Base-by-base conservation (phyloP, 2,797 vertebrate genomes). In the Graptemys geographica region DNA sequence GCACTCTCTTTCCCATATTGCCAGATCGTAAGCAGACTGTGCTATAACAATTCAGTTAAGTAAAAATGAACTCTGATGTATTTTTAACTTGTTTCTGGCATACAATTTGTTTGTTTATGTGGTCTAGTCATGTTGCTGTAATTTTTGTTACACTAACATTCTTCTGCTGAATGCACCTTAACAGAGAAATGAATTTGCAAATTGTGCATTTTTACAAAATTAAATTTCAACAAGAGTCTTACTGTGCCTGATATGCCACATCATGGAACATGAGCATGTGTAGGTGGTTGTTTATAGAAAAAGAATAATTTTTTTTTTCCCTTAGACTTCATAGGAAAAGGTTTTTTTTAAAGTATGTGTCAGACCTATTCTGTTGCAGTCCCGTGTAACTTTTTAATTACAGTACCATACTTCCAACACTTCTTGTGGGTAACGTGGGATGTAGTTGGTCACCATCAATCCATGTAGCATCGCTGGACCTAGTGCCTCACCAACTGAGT, bases 1-100 rank as follows among this genome's bases (percentile, higher is more conserved):
- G 21, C 86, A 93, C 95, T 84, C 94, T 86, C 94, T 83, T 25
- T 95, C 93, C 92, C 84, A 91, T 86, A 49, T 94, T 96, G 94
- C 94, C 96, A 94, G 88, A 87, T 93, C 96, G 93, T 47, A 47
- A 91, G 83, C 84, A 92, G 44, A 96, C 79, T 79, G 79, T 47
- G 85, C 80, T 55, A 84, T 47, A 33, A 59, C 19, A 83, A 37
- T 53, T 52, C 3, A 31, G 13, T 84, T 49, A 93, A 88, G 94
- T 90, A 62, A 62, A 62, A 62, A 62, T 62, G 59, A 55, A 55
- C 8, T 23, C 21, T 55, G 53, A 62, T 0, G 33, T 31, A 33
- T 62, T 62, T 57, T 90, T 92, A 91, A 91, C 84, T 87, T 83
- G 92, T 96, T 95, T 95, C 92, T 87, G 56, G 55, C 18, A 57